A percentile compares a stretch with the other conserved stretches of the same genome.
Conservation (phyloP, 2,113 vertebrate genomes). For the Onychostruthus taczanowskii region DNA sequence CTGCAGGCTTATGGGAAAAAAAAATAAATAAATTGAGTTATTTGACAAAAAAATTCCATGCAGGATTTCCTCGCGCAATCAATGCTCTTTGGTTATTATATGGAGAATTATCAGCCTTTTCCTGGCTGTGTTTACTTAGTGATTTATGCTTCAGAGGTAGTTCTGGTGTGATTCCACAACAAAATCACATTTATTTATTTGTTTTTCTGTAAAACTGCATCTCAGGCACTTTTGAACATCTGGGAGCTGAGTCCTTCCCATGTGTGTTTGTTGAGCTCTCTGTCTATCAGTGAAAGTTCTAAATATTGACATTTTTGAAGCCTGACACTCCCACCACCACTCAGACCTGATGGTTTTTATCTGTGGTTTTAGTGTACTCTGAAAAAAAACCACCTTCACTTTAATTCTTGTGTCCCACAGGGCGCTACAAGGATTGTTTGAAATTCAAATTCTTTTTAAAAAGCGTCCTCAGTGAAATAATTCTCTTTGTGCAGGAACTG, state of each 20-base stretch:
- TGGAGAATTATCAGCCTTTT: background rate
- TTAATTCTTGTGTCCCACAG: background rate
- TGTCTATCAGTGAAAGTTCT: background rate
- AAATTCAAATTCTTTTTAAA: background rate
- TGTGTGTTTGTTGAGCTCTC: slow-evolving; percentile 18
- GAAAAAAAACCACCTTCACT: background rate
- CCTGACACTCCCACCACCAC: background rate
- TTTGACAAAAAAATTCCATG: background rate
- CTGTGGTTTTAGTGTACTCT: background rate
- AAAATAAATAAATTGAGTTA: too few species aligned
- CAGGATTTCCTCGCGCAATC: background rate
- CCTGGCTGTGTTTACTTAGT: background rate
- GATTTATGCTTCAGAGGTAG: background rate
- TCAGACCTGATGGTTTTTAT: background rate
- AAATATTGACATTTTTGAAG: slow-evolving; percentile 44
- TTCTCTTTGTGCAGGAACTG: background rate
- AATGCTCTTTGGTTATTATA: background rate
- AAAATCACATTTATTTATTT: background rate
- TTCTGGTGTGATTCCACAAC: background rate
- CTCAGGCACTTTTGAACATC: slow-evolving; percentile 5
- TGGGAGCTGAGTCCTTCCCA: slow-evolving; percentile 20
- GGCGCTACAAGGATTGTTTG: background rate
- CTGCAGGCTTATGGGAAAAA: background rate
- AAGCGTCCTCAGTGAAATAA: background rate
- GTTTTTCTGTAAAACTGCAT: background rate